Conservation (phyloP, 2,888 invertebrate genomes). For the Parnassius apollo region DNA sequence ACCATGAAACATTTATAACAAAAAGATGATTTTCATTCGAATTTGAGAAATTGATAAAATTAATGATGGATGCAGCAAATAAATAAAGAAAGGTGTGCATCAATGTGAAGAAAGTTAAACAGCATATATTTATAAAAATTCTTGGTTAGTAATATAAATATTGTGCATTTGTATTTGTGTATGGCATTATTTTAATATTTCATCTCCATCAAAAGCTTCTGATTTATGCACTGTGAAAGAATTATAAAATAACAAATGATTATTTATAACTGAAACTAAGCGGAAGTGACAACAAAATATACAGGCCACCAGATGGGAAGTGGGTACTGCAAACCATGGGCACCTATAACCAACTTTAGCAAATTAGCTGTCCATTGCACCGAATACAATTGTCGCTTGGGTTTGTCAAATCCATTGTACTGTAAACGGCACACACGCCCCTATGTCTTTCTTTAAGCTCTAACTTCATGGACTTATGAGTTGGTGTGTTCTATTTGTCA, state of each 20-base stretch:
- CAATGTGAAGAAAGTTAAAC: constrained; percentile 20
- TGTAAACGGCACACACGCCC: too few relatives aligned
- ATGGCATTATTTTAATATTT: background rate
- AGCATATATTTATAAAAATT: constrained; percentile 1
- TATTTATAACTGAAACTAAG: too few relatives aligned
- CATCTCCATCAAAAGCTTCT: background rate
- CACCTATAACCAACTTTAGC: too few relatives aligned
- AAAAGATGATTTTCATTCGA: background rate
- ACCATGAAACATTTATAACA: constrained; percentile 1
- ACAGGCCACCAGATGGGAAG: too few relatives aligned
- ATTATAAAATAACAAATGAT: background rate
- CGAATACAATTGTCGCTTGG: too few relatives aligned
- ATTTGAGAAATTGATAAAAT: background rate
- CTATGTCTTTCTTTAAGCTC: too few relatives aligned
- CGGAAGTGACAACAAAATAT: too few relatives aligned
- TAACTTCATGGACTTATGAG: too few relatives aligned
- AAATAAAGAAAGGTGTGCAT: constrained; percentile 44
- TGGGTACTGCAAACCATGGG: too few relatives aligned
- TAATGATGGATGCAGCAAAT: constrained; percentile 36
- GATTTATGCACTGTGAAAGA: constrained; percentile 5
- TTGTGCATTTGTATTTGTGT: too few relatives aligned
- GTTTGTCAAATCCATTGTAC: background rate
- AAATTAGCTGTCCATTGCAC: too few relatives aligned
- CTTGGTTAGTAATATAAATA: background rate
- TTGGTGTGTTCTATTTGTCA: too few relatives aligned